Evolutionary conservation across 1,140 invertebrate genomes (phyloP).

Genomic region (Mercenaria mercenaria): DNA sequence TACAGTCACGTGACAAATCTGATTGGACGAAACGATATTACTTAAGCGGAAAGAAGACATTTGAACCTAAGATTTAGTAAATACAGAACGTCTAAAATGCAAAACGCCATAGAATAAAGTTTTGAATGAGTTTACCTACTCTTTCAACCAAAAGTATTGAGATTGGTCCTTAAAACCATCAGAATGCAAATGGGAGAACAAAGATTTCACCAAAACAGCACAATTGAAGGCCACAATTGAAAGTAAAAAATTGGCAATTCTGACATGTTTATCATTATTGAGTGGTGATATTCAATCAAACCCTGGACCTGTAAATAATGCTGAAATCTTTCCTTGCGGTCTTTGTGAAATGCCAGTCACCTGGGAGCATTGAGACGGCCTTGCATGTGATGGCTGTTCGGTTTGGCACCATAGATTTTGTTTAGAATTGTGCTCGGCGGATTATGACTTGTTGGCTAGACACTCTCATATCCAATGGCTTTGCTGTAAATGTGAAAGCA

Average conservation of each 20-base stretch:
- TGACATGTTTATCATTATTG: neutral
- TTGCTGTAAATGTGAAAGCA: conserved; percentile 56
- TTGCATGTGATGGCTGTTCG: conserved; percentile 59
- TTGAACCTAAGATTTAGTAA: no score
- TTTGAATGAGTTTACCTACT: no score
- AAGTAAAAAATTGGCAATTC: neutral
- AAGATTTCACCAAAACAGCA: no score
- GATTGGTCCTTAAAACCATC: no score
- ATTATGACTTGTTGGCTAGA: conserved; percentile 52
- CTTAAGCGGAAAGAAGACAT: no score
- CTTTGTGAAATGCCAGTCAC: conserved; percentile 56
- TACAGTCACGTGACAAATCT: neutral
- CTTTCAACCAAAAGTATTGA: no score
- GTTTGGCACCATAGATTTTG: conserved; percentile 65
- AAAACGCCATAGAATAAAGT: no score
- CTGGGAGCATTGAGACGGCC: conserved; percentile 19
- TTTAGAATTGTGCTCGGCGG: conserved; percentile 42
- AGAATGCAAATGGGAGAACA: no score
- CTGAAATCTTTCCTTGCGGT: conserved; percentile 57
- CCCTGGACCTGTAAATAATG: conserved; percentile 36
- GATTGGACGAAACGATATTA: neutral
- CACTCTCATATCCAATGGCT: conserved; percentile 53
- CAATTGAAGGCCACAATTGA: no score
- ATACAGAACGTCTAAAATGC: no score
- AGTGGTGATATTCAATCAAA: conserved; percentile 52